Evolutionary conservation across 2,113 vertebrate genomes (phyloP), one percentile per base, ranked within the genome.

Genomic region (Rhineura floridana): DNA sequence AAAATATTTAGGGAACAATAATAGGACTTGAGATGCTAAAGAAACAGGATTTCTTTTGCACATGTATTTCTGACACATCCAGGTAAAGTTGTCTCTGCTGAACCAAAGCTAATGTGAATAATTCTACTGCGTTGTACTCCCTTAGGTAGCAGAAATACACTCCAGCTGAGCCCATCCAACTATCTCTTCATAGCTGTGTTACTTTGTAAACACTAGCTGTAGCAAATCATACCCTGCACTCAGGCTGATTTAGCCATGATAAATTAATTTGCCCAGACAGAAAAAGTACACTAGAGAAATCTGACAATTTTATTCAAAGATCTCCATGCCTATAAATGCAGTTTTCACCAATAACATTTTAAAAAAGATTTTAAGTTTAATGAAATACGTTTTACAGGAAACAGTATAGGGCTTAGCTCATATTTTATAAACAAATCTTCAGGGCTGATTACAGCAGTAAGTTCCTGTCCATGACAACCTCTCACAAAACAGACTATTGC

Each of bases 271-370:
- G 42, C 33, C 36, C 36, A 44, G 12, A 30, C 33, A 39, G 36
- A 59, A 86, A 36, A 59, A 73, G 13, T 39, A 42, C 11, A 13
- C 25, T 36, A 36, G 10, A 81, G 15, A 39, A 36, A 63, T 87
- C 11, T 87, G 50, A 73, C 36, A 73, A 10, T 2, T 81, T 33
- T 28, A 76, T 62, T 81, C 65, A 73, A 81, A 62, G 50, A n/a
- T 33, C 15, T 63, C 50, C 55, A 63, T 36, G 48, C 70, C 67
- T 6, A 55, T 39, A 42, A 72, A 28, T 63, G 36, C 75, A 87
- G 87, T 30, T 28, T 86, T 63, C 84, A 59, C 42, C 30, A 85
- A 75, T 11, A 62, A 44, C 17, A 39, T 90, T 89, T 90, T 89
- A 88, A 50, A 44, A 85, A 15, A 85, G 36, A 75, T 25, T 21